Evolutionary conservation across 2,888 invertebrate species (phyloP).

Genomic region (Cabera pusaria): DNA sequence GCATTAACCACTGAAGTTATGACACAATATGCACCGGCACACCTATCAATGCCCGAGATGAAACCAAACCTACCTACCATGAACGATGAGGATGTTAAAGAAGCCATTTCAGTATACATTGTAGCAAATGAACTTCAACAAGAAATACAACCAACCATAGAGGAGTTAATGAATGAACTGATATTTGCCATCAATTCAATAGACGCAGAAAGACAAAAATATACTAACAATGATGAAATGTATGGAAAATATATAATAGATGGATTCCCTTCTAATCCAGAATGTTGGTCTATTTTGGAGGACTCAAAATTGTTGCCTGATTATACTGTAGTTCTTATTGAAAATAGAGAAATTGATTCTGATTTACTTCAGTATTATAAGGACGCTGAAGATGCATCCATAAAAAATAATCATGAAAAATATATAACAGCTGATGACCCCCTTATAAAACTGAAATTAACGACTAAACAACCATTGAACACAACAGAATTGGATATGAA

Average conservation of each 20-base stretch:
- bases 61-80: slow-evolving; percentile 64
- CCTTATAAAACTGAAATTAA: slow-evolving; percentile 54
- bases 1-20: slow-evolving; percentile 42
- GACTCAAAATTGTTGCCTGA: slow-evolving; percentile 76
- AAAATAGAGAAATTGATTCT: slow-evolving; percentile 68
- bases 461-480: slow-evolving; percentile 29
- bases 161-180: slow-evolving; percentile 71
- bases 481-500: slow-evolving; percentile 37
- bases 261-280: slow-evolving; percentile 77
- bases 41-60: slow-evolving; percentile 41
- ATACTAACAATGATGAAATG: slow-evolving; percentile 41
- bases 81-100: slow-evolving; percentile 71
- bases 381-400: slow-evolving; percentile 48
- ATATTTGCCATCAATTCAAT: slow-evolving; percentile 53
- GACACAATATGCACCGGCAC: slow-evolving; percentile 60
- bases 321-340: slow-evolving; percentile 79
- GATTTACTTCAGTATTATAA: slow-evolving; percentile 58
- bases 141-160: slow-evolving; percentile 61
- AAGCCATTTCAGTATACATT: slow-evolving; percentile 61
- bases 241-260: slow-evolving; percentile 85
- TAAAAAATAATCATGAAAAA: slow-evolving; percentile 54
- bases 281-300: slow-evolving; percentile 71
- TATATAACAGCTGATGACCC: slow-evolving; percentile 55
- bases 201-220: slow-evolving; percentile 52
- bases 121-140: slow-evolving; percentile 63